These are phyloP conservation scores for Holacanthella duospinosa DNA, from an alignment of 2,888 invertebrate genomes.

Conservation along the genomic window DNA sequence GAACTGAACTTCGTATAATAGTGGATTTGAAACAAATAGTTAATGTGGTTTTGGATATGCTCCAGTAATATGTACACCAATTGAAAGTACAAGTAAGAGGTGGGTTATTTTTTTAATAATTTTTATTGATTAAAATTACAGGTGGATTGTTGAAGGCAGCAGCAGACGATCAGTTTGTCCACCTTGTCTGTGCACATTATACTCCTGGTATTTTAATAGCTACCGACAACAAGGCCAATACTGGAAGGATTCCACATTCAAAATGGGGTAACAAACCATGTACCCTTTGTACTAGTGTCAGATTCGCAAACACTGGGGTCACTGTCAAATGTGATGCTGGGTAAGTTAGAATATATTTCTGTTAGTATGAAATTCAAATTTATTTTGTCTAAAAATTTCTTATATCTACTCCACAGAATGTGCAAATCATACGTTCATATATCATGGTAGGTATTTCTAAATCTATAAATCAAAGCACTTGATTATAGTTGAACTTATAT, in stretches of 20 bases:
- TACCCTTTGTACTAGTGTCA: conserved; percentile 73
- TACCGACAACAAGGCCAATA: conserved; percentile 77
- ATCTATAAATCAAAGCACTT: not conserved
- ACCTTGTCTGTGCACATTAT: conserved; percentile 92
- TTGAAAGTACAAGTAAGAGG: no score
- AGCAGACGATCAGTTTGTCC: conserved; percentile 96
- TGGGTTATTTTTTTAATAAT: no score
- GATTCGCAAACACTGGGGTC: conserved; percentile 83
- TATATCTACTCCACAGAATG: no score
- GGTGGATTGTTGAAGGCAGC: conserved; percentile 92
- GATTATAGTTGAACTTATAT: not conserved
- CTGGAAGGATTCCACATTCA: conserved; percentile 95
- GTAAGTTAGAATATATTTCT: no score
- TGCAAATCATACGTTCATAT: conserved; percentile 96
- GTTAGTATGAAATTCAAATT: no score
- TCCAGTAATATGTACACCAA: no score
- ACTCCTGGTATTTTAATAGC: conserved; percentile 95
- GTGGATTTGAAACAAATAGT: no score
- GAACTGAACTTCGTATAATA: no score
- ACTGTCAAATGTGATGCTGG: conserved; percentile 97
- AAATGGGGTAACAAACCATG: conserved; percentile 93
- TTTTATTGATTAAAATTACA: no score
- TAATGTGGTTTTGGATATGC: no score
- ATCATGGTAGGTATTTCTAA: conserved; percentile 74
- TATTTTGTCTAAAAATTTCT: no score